These are phyloP conservation scores for Epiblema foenella DNA, from an alignment of 2,888 invertebrate species.

Conservation along the genomic window DNA sequence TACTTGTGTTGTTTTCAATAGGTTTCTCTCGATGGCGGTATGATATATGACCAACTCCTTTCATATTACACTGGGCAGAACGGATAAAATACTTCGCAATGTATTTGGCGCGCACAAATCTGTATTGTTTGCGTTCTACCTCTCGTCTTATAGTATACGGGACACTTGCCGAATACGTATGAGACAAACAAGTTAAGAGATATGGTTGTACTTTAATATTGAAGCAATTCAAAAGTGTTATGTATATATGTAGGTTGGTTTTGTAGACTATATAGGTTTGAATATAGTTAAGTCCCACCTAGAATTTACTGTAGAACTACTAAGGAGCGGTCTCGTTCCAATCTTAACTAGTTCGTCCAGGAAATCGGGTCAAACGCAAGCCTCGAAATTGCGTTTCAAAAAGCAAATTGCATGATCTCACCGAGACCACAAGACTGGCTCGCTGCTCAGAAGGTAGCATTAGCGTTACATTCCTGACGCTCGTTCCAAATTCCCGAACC, in stretches of 20 bases:
- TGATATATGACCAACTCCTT: conserved; percentile 5
- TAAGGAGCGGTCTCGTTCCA: not conserved
- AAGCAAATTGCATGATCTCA: conserved; percentile 1
- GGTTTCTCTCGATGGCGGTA: conserved; percentile 16
- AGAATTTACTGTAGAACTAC: not conserved
- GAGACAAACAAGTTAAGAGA: not conserved
- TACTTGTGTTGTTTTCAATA: conserved; percentile 21
- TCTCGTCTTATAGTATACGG: conserved; percentile 2
- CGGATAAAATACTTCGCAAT: not conserved
- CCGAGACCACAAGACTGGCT: not conserved
- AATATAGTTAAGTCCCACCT: not conserved
- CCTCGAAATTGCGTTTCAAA: not conserved
- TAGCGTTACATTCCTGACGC: conserved; percentile 2
- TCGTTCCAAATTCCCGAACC: not conserved
- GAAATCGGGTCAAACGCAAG: conserved; percentile 3
- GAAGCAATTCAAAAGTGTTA: not conserved
- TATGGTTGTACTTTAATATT: not conserved
- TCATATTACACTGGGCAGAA: not conserved
- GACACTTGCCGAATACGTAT: not conserved
- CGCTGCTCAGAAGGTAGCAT: not conserved
- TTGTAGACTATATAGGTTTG: not conserved
- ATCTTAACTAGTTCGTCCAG: not conserved
- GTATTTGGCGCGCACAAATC: not conserved
- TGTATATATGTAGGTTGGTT: no score
- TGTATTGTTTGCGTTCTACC: not conserved